Conservation (phyloP, 2,888 invertebrate genomes). For the Amorpha juglandis region DNA sequence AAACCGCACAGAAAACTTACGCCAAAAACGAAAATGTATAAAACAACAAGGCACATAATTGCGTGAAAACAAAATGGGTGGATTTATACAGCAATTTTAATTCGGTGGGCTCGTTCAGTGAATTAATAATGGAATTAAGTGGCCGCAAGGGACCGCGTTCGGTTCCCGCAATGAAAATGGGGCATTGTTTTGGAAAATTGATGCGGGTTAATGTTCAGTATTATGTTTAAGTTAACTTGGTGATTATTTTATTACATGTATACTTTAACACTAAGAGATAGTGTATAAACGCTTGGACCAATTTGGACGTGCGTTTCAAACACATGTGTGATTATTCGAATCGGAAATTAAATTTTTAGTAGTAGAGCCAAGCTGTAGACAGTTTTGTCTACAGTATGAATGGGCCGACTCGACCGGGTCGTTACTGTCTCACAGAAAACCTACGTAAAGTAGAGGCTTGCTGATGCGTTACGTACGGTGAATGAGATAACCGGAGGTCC, state of each 20-base stretch:
- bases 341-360: too few species aligned
- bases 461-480: too few species aligned
- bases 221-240: constrained; percentile 11
- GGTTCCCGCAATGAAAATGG: constrained; percentile 43
- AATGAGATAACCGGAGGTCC: too few species aligned
- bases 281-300: too few species aligned
- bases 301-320: too few species aligned
- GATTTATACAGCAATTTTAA: constrained; percentile 59
- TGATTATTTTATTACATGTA: constrained; percentile 7
- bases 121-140: constrained; percentile 77
- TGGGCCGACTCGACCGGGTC: too few species aligned
- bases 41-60: constrained; percentile 35
- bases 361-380: too few species aligned
- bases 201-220: constrained; percentile 39
- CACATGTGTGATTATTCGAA: too few species aligned
- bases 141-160: constrained; percentile 64
- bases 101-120: constrained; percentile 65
- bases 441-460: too few species aligned
- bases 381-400: too few species aligned
- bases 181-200: constrained; percentile 53
- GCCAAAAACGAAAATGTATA: neutral
- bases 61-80: constrained; percentile 26
- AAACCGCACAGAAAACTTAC: neutral
- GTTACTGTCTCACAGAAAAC: too few species aligned
- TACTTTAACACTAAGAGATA: neutral